Evolutionary conservation across 2,113 vertebrate species (phyloP), one percentile per base, ranked within the genome.

Genomic region (Apodemus sylvaticus): DNA sequence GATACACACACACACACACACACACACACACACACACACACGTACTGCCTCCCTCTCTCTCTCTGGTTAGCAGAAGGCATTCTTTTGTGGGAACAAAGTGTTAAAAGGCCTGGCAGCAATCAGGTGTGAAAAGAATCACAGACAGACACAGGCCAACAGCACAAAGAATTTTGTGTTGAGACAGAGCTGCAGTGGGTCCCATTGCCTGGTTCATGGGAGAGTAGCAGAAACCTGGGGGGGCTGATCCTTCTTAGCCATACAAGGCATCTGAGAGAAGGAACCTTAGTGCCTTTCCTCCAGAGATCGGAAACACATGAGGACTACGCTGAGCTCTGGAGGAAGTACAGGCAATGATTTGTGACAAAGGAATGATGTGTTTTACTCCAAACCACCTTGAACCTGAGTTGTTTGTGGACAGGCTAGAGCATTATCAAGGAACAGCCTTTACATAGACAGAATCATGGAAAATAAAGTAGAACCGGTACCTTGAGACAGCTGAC

Each of bases 51-150:
- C 16, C 14, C 55, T 58, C 48, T n/a, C 85, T 88, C 60, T 77
- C 82, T 96, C 60, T 95, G 86, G 48, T 90, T 85, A 87, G 70
- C 64, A 89, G 93, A 86, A 89, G 42, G 83, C 36, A 48, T 68
- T 88, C 94, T 66, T 79, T 88, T 82, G 71, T 34, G 51, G 76
- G 31, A 92, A 68, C 68, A 86, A 71, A 90, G 79, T 95, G 62
- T 92, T 70, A 70, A 48, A 76, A 26, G 60, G 48, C 45, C 70
- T 77, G 64, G 64, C 77, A 90, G 83, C 73, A 93, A 62, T 87
- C 70, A 58, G 0, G 26, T 91, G 64, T 71, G 45, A 58, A 82
- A 42, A 78, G 31, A 85, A 55, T 86, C 92, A 77, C 3, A 74
- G 2, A 76, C 10, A 94, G 14, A 74, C 4, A 90, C 19, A 66